A percentile compares a stretch with the other conserved stretches of the same genome.
These are phyloP conservation scores for Miltochrista miniata DNA, from an alignment of 2,888 invertebrate species.

Conservation along the genomic window DNA sequence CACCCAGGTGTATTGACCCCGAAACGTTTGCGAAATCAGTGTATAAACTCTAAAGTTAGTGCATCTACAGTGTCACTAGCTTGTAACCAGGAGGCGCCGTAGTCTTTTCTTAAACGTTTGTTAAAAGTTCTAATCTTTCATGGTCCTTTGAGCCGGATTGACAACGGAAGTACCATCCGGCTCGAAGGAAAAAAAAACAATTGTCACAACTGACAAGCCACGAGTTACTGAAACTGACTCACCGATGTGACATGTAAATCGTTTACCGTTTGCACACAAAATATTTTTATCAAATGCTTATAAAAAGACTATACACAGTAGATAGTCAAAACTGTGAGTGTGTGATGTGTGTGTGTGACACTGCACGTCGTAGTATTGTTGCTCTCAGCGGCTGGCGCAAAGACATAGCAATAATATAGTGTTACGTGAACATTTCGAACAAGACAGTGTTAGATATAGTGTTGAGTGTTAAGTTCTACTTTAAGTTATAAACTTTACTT, in stretches of 20 bases:
- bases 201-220: no score
- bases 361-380: neutral
- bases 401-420: slow-evolving; percentile 42
- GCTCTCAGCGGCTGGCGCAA: slow-evolving; percentile 12
- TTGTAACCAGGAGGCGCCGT: no score
- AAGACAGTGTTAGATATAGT: slow-evolving; percentile 38
- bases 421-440: slow-evolving; percentile 35
- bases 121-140: neutral
- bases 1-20: neutral
- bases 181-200: no score
- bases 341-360: slow-evolving; percentile 3
- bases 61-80: neutral
- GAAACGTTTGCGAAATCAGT: neutral
- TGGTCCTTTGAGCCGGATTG: neutral
- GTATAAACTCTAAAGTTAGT: neutral
- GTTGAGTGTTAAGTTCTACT: slow-evolving; percentile 39
- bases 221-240: no score
- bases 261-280: no score
- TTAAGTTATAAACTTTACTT: slow-evolving; percentile 39
- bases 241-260: no score
- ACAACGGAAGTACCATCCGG: no score
- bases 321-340: neutral
- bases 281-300: no score
- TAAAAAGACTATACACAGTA: no score
- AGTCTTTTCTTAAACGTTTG: neutral